These are phyloP conservation scores for Daktulosphaira vitifoliae DNA, from an alignment of 1,140 invertebrate species.

Conservation along the genomic window DNA sequence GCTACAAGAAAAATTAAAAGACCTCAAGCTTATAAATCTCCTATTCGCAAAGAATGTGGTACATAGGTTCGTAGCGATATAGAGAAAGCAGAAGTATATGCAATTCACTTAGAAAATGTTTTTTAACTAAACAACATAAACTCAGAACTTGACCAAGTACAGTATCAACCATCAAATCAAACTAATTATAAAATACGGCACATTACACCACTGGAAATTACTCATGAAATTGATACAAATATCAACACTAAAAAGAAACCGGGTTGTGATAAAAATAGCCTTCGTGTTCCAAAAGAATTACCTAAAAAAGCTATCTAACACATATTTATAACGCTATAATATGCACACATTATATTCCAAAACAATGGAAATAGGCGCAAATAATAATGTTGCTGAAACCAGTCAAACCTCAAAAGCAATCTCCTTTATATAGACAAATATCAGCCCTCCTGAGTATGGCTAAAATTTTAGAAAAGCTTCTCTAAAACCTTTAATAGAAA, in stretches of 20 bases:
- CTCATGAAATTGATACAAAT: too few species aligned
- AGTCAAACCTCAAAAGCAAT: not conserved
- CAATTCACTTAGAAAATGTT: too few species aligned
- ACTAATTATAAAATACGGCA: not conserved
- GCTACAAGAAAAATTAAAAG: slow-evolving; percentile 34
- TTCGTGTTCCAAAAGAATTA: not conserved
- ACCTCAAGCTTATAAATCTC: not conserved
- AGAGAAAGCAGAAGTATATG: slow-evolving; percentile 37
- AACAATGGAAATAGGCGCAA: too few species aligned
- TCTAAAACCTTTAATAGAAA: not conserved
- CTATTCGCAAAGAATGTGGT: slow-evolving; percentile 25
- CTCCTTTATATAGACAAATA: not conserved
- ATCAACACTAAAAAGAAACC: too few species aligned
- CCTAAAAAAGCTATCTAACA: not conserved
- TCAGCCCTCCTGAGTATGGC: not conserved
- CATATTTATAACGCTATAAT: not conserved
- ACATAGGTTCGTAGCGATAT: slow-evolving; percentile 35
- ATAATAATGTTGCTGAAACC: not conserved
- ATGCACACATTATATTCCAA: too few species aligned
- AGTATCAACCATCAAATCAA: not conserved
- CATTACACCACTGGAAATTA: too few species aligned
- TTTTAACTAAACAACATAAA: too few species aligned
- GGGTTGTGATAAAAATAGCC: not conserved
- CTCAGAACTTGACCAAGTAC: too few species aligned
- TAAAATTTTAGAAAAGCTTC: not conserved